These are phyloP conservation scores for Notospermus geniculatus DNA, from an alignment of 1,140 invertebrate genomes.

Conservation along the genomic window DNA sequence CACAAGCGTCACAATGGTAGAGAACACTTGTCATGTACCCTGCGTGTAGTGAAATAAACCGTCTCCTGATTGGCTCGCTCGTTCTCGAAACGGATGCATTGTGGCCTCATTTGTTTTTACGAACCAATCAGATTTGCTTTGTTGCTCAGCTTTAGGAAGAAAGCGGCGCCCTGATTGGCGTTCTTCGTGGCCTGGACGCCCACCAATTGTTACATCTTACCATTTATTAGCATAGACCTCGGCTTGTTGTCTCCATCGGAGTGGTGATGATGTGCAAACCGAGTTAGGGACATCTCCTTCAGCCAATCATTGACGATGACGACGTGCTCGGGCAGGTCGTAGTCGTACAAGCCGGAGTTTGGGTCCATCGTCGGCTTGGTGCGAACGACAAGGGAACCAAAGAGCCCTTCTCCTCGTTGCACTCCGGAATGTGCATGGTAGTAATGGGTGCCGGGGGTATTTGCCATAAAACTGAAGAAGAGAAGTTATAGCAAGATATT, in stretches of 20 bases:
- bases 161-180: too few relatives aligned
- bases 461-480: conserved; percentile 53
- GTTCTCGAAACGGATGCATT: too few relatives aligned
- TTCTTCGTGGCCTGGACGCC: too few relatives aligned
- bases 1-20: too few relatives aligned
- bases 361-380: conserved; percentile 70
- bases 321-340: conserved; percentile 73
- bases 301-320: conserved; percentile 78
- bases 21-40: too few relatives aligned
- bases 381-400: conserved; percentile 74
- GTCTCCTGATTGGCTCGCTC: too few relatives aligned
- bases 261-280: conserved; percentile 61
- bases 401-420: conserved; percentile 78
- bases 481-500: background rate
- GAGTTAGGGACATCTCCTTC: conserved; percentile 65
- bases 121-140: too few relatives aligned
- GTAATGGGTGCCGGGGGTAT: conserved; percentile 73
- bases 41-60: too few relatives aligned
- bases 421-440: conserved; percentile 86
- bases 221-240: conserved; percentile 14
- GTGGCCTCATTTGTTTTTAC: too few relatives aligned
- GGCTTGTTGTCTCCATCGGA: conserved; percentile 32
- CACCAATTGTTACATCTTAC: too few relatives aligned
- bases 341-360: conserved; percentile 71
- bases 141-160: too few relatives aligned